A percentile compares a stretch with the other conserved stretches of the same genome.
phyloP scores from a whole-genome alignment of 2,113 vertebrate genomes.

The Aleadryas rufinucha region DNA sequence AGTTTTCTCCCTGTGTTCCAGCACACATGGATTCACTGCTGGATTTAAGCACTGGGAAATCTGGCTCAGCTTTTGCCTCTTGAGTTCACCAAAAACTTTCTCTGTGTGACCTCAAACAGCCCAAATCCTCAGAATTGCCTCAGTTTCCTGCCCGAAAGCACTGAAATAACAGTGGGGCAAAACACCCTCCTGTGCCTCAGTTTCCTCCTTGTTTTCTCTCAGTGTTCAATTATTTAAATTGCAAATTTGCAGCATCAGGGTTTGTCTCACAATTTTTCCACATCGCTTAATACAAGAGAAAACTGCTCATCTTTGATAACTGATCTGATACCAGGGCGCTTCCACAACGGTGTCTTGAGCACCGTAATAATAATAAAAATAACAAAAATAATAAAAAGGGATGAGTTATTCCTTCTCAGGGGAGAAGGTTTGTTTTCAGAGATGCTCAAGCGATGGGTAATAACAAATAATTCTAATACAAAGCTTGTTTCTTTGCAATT shows the following conservation, averaged over 20 bases:
- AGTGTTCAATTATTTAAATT: not conserved
- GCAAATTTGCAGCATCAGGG: not conserved
- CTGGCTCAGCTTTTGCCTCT: not conserved
- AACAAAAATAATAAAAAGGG: not conserved
- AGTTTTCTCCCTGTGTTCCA: not conserved
- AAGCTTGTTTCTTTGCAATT: not conserved
- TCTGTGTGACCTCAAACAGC: not conserved
- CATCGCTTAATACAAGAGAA: not conserved
- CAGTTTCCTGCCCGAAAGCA: rapidly evolving
- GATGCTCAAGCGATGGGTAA: not conserved
- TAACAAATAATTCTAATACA: not conserved
- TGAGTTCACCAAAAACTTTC: not conserved
- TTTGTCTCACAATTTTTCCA: not conserved
- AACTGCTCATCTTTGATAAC: not conserved
- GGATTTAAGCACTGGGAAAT: not conserved
- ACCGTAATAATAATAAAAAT: not conserved
- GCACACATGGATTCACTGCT: not conserved
- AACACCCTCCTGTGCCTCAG: not conserved
- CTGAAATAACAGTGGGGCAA: not conserved
- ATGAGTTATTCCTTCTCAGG: not conserved
- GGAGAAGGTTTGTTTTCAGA: not conserved
- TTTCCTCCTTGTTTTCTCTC: not conserved
- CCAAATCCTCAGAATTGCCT: not conserved
- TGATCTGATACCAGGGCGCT: not conserved
- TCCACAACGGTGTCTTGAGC: not conserved